A percentile compares a stretch with the other conserved stretches of the same genome.
phyloP scores from a whole-genome alignment of 2,113 vertebrate genomes.

The Anhinga rufa region DNA sequence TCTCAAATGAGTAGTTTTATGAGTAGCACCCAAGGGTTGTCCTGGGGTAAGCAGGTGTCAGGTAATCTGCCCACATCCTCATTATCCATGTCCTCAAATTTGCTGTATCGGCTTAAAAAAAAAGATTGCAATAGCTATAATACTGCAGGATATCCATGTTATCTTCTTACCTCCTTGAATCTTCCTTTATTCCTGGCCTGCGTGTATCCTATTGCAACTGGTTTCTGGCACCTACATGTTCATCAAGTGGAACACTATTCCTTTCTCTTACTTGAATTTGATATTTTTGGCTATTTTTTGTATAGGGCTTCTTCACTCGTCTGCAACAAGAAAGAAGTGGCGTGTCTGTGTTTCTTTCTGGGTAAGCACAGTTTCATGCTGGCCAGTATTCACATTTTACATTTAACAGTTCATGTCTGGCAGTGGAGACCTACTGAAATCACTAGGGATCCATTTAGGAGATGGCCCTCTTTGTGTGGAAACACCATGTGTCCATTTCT shows the following conservation, averaged over 20 bases:
- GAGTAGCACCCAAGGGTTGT: not conserved
- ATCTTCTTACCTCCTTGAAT: not conserved
- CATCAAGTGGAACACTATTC: not conserved
- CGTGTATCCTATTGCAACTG: not conserved
- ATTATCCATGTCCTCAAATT: not conserved
- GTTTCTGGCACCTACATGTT: not conserved
- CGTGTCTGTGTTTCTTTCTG: not conserved
- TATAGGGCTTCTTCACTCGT: not conserved
- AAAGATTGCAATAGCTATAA: not conserved
- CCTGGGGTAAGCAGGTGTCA: not conserved
- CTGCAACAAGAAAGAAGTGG: not conserved
- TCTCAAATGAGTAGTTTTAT: not conserved
- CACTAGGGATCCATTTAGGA: not conserved
- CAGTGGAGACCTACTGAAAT: not conserved
- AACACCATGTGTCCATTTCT: not conserved
- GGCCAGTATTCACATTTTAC: not conserved
- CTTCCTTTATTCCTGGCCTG: not conserved
- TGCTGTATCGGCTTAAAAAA: not conserved
- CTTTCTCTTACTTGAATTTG: not conserved
- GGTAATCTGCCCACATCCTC: not conserved
- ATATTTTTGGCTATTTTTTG: not conserved
- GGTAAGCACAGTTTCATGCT: not conserved
- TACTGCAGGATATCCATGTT: not conserved
- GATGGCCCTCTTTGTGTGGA: not conserved
- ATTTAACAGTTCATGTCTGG: not conserved